These are phyloP conservation scores for Bombyx mandarina DNA, from an alignment of 1,140 invertebrate genomes.

Conservation along the genomic window DNA sequence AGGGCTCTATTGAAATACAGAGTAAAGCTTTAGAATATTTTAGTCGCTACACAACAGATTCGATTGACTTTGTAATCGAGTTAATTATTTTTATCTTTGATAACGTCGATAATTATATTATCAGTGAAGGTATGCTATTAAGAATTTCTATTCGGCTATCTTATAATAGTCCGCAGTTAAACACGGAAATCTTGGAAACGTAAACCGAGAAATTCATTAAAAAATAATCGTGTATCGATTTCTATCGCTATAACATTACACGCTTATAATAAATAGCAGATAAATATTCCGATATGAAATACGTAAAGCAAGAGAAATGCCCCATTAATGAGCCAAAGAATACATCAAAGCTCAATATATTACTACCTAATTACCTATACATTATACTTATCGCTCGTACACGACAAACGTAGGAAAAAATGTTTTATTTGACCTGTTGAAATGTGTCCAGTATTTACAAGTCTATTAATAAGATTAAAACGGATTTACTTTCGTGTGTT, in stretches of 20 bases:
- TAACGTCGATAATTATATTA: no score
- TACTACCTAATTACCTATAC: constrained; percentile 62
- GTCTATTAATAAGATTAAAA: constrained; percentile 55
- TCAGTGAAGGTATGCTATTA: no score
- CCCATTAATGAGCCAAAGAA: constrained; percentile 50
- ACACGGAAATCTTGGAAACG: no score
- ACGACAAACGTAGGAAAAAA: constrained; percentile 35
- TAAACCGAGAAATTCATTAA: constrained; percentile 17
- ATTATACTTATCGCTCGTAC: constrained; percentile 56
- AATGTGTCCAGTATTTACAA: constrained; percentile 49
- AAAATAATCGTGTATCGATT: constrained; percentile 5
- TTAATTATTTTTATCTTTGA: no score
- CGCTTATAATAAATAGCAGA: constrained; percentile 26
- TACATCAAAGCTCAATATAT: constrained; percentile 59
- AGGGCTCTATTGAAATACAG: background rate
- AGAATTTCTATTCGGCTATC: no score
- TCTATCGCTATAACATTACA: constrained; percentile 15
- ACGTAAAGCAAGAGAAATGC: constrained; percentile 52
- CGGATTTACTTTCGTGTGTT: constrained; percentile 24
- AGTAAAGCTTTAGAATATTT: background rate
- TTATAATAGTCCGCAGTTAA: no score
- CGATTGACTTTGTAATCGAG: no score
- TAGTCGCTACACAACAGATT: no score
- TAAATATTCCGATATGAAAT: constrained; percentile 36
- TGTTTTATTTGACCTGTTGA: constrained; percentile 47